Evolutionary conservation across 2,888 invertebrate species (phyloP), one percentile per base, ranked within the genome.

Genomic region (Epistrophe eligans): DNA sequence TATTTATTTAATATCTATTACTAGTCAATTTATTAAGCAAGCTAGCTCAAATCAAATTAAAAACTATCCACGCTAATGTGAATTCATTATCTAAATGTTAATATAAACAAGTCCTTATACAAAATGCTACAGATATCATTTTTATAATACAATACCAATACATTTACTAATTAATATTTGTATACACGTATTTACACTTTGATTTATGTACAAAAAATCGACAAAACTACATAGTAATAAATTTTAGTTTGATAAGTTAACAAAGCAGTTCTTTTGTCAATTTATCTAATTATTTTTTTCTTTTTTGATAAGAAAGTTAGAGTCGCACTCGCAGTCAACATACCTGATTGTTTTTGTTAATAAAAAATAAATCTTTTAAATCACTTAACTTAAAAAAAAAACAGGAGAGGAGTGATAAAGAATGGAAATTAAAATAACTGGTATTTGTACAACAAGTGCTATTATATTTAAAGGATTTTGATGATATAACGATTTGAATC

Each of bases 291-390:
- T 43, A 5, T 1, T 43, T 43, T 43, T 43, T 6, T n/a, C 24
- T 50, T 50, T 7, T 4, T 15, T 38, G 35, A 60, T 38, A 60
- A 35, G 13, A 58, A 11, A 35, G 13, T 35, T 10, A 3, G 17
- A 58, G 58, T 35, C 17, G 55, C 1, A 58, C 35, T 35, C 17
- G 55, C 1, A 10, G 38, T 11, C 38, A 1, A 0, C 0, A 32
- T 32, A 32, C 32, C 24, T 55, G 15, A 28, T 55, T 55, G 8
- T 40, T 28, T 55, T 38, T 19, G 19, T 13, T 40, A 10, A n/a
- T 19, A 60, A 60, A 40, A 40, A 60, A 60, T 19, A 8, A 19
- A 40, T 40, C 19, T 60, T 60, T 40, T 60, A 38, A 35, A 19
- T 58, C 5, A 17, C 17, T 7, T 58, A 38, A 35, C 35, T 19